These are phyloP conservation scores for Lingula anatina DNA, from an alignment of 2,888 invertebrate species.

Conservation along the genomic window DNA sequence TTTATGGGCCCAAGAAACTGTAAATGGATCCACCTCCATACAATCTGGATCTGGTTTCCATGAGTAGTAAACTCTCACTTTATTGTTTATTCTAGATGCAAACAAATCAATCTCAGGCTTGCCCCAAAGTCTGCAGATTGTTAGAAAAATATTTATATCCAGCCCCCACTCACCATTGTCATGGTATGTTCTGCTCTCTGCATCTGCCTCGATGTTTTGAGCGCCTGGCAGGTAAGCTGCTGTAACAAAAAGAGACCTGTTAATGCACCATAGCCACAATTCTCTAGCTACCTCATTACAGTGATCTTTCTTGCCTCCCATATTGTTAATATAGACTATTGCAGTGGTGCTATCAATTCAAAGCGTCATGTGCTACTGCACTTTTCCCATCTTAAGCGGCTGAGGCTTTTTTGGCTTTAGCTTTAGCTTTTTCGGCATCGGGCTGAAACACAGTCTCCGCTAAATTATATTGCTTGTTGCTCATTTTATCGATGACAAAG, in stretches of 20 bases:
- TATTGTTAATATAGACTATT: slow-evolving; percentile 1
- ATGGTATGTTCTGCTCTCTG: neutral
- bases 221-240: slow-evolving; percentile 3
- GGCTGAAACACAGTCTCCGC: too few relatives aligned
- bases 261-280: slow-evolving; percentile 3
- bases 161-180: slow-evolving; percentile 3
- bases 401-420: too few relatives aligned
- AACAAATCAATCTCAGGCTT: slow-evolving; percentile 4
- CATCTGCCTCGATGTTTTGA: slow-evolving; percentile 4
- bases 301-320: neutral
- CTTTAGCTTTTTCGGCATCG: too few relatives aligned
- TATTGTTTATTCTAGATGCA: slow-evolving; percentile 4
- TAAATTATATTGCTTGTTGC: too few relatives aligned
- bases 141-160: neutral
- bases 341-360: slow-evolving; percentile 1
- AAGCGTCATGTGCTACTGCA: too few relatives aligned
- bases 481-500: too few relatives aligned
- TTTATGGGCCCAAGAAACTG: slow-evolving; percentile 4
- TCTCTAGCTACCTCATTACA: slow-evolving; percentile 2
- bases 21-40: slow-evolving; percentile 6
- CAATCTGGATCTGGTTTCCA: slow-evolving; percentile 7
- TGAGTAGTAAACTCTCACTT: neutral
- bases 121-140: neutral
- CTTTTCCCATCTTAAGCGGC: too few relatives aligned
- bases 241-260: slow-evolving; percentile 1